Conservation (phyloP, 2,888 invertebrate species). For the Drosophila acutilabella region DNA sequence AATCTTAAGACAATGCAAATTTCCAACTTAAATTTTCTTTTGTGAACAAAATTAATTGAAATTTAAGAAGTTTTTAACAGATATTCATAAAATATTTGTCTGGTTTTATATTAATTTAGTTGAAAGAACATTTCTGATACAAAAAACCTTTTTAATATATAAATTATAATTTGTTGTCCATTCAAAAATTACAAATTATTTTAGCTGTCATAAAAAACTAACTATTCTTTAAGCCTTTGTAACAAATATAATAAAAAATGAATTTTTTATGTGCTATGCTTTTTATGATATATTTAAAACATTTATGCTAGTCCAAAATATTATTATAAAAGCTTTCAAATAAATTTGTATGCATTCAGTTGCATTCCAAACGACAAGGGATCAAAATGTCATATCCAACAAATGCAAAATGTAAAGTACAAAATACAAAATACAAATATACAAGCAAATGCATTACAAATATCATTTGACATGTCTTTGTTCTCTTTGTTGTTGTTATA, state of each 20-base stretch:
- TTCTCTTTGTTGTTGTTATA: constrained; percentile 18
- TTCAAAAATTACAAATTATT: no score
- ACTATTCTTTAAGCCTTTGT: no score
- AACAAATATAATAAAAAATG: background rate
- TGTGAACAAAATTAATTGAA: no score
- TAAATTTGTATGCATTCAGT: constrained; percentile 31
- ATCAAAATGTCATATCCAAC: constrained; percentile 54
- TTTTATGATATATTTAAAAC: background rate
- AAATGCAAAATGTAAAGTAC: constrained; percentile 10
- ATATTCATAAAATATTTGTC: no score
- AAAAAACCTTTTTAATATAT: no score
- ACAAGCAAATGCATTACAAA: constrained; percentile 36
- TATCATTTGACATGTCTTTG: constrained; percentile 46
- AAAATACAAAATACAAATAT: constrained; percentile 29
- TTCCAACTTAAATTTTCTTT: no score
- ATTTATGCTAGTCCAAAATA: constrained; percentile 3
- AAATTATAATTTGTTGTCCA: no score
- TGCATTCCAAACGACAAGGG: constrained; percentile 55
- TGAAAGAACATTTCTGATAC: no score
- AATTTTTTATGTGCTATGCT: background rate
- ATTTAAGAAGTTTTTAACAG: no score
- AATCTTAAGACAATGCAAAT: no score
- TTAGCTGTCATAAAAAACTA: no score
- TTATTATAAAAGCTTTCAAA: constrained; percentile 11
- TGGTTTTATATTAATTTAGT: no score